Conservation (phyloP, 2,888 invertebrate species). For the Cephus pygmeus region DNA sequence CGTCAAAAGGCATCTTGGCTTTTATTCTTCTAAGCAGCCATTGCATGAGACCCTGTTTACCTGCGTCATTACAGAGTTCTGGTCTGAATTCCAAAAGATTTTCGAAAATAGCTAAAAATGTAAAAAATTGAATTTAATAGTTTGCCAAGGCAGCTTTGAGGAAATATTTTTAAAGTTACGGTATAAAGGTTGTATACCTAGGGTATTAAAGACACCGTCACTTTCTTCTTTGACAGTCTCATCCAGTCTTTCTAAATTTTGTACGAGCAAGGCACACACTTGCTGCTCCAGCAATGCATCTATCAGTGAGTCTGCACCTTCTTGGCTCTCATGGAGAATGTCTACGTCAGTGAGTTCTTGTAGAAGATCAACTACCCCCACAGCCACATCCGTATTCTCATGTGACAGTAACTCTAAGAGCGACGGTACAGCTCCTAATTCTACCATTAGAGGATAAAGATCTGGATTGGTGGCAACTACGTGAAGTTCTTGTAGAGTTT, state of each 20-base stretch:
- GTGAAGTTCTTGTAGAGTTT: slow-evolving; percentile 89
- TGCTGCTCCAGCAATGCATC: slow-evolving; percentile 91
- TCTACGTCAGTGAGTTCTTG: slow-evolving; percentile 97
- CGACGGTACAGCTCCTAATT: slow-evolving; percentile 88
- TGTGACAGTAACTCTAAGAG: slow-evolving; percentile 93
- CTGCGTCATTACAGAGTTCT: slow-evolving; percentile 85
- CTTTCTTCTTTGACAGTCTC: slow-evolving; percentile 93
- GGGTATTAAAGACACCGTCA: slow-evolving; percentile 95
- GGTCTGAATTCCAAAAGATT: slow-evolving; percentile 93
- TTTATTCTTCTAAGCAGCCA: slow-evolving; percentile 94
- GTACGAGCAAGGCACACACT: slow-evolving; percentile 88
- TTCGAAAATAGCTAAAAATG: slow-evolving; percentile 84
- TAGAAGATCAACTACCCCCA: slow-evolving; percentile 78
- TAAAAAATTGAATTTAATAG: slow-evolving; percentile 5
- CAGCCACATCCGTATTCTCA: slow-evolving; percentile 94
- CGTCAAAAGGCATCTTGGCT: slow-evolving; percentile 91
- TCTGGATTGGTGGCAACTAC: slow-evolving; percentile 95
- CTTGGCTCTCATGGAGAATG: slow-evolving; percentile 92
- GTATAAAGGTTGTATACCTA: slow-evolving; percentile 69
- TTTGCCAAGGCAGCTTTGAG: too few relatives aligned
- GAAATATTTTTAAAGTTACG: too few relatives aligned
- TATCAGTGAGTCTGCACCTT: slow-evolving; percentile 88
- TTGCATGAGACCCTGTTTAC: slow-evolving; percentile 88
- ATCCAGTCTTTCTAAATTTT: slow-evolving; percentile 93
- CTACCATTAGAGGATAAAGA: slow-evolving; percentile 90